These are phyloP conservation scores for Xiphorhynchus erythropygius DNA, from an alignment of 2,797 vertebrate genomes.

Conservation along the genomic window DNA sequence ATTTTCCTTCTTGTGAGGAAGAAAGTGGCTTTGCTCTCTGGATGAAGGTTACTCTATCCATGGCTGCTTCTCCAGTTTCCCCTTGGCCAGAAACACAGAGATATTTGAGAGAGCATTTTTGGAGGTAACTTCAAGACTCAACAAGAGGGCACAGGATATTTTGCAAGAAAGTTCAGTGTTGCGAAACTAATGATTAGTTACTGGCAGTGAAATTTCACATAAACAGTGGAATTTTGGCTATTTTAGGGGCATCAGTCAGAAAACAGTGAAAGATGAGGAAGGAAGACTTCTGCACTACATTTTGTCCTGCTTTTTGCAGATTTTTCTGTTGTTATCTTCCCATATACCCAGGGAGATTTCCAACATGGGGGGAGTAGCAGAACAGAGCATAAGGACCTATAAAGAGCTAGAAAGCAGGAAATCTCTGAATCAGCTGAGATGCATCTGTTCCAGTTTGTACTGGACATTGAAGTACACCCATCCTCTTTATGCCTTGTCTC, in stretches of 20 bases:
- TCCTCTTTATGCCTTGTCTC: neutral
- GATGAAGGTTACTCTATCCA: neutral
- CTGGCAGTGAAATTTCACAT: neutral
- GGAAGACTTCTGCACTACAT: neutral
- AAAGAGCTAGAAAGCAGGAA: neutral
- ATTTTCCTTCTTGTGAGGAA: neutral
- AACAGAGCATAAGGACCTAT: neutral
- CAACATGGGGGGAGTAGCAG: neutral
- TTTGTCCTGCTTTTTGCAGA: neutral
- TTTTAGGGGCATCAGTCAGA: neutral
- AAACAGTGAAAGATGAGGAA: constrained; percentile 10
- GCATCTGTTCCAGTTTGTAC: neutral
- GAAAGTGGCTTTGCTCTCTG: neutral
- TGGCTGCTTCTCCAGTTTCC: neutral
- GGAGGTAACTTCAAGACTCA: neutral
- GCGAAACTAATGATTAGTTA: neutral
- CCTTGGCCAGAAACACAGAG: neutral
- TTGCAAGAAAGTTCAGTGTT: constrained; percentile 3
- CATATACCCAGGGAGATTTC: neutral
- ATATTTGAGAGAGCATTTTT: neutral
- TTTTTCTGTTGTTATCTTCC: neutral
- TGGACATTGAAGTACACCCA: neutral
- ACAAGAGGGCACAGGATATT: neutral
- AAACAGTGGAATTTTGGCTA: neutral
- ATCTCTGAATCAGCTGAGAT: neutral